Evolutionary conservation across 2,113 vertebrate species (phyloP), one percentile per base, ranked within the genome.

Genomic region (Colossoma macropomum): DNA sequence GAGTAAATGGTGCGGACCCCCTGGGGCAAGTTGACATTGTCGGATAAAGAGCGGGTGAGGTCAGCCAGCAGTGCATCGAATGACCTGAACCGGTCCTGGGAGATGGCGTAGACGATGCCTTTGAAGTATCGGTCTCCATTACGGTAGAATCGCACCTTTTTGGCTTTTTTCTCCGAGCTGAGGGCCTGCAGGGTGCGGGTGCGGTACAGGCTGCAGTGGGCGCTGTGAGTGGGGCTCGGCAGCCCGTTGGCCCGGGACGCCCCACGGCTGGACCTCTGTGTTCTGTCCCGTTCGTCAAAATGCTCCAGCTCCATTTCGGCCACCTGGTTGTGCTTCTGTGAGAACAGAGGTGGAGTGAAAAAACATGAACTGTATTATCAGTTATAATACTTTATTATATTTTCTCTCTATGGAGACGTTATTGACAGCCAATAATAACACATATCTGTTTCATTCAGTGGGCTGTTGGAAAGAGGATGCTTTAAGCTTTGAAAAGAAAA

Each of bases 91-190:
- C 98, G 94, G 86, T 99, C 98, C 48, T 96, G 95, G 82, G 98
- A 99, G 89, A 99, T 96, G 88, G 98, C 98, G 30, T 99, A 99
- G 41, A 98, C 97, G 89, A 99, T 97, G 79, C 98, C 98, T 90
- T 98, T 98, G 92, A 99, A 99, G 90, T 99, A 98, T 9, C 97
- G 96, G 91, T 99, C 98, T 86, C 98, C 98, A 0, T 99, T 99
- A 45, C 98, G 96, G 89, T 98, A 99, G 94, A 99, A 99, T 13
- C 97, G 96, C 15, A 99, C 96, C 88, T 99, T 99, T 95, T 97
- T 99, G 88, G 98, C 98, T 88, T 98, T 98, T 88, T 99, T 99
- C 91, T 99, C 98, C 0, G 96, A 96, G 85, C 95, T 99, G 87
- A 99, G 96, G 1, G 96, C 93, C 90, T 97, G 97, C 77, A 99